These are phyloP conservation scores for Oenanthe melanoleuca DNA, from an alignment of 2,113 vertebrate species.

Conservation along the genomic window DNA sequence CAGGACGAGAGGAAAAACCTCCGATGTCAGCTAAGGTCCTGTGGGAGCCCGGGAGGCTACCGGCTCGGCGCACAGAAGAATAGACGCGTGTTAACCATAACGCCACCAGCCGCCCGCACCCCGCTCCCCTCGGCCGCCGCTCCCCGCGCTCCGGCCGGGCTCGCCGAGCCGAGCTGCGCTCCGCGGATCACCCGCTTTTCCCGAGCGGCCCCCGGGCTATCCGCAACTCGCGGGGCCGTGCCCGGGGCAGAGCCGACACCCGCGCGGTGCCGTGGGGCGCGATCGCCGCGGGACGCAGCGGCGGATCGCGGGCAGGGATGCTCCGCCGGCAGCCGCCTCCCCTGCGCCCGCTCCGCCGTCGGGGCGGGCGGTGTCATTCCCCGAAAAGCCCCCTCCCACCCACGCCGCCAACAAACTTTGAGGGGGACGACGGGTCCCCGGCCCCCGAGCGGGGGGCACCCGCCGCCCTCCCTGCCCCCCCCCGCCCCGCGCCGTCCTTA, in stretches of 20 bases:
- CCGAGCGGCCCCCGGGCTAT: background rate
- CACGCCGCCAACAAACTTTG: conserved; percentile 32
- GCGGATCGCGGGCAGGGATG: background rate
- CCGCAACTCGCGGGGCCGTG: background rate
- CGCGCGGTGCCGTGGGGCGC: background rate
- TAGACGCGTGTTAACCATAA: conserved; percentile 32
- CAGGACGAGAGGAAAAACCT: conserved; percentile 56
- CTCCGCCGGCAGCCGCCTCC: background rate
- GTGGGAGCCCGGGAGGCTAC: conserved; percentile 59
- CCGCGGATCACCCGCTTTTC: background rate
- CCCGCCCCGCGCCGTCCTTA: too few species aligned
- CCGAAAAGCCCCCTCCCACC: background rate
- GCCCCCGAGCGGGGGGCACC: background rate
- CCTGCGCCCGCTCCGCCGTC: background rate
- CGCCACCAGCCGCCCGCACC: conserved; percentile 15
- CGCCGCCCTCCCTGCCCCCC: background rate
- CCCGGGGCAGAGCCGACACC: background rate
- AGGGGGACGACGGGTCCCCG: background rate
- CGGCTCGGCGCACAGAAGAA: conserved; percentile 66
- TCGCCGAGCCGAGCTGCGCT: background rate
- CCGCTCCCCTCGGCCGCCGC: background rate
- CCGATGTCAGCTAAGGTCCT: conserved; percentile 68
- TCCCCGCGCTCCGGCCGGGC: background rate
- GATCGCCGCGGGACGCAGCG: background rate
- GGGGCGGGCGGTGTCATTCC: background rate